phyloP scores from a whole-genome alignment of 2,113 vertebrate species.

The Diphyllodes magnificus region DNA sequence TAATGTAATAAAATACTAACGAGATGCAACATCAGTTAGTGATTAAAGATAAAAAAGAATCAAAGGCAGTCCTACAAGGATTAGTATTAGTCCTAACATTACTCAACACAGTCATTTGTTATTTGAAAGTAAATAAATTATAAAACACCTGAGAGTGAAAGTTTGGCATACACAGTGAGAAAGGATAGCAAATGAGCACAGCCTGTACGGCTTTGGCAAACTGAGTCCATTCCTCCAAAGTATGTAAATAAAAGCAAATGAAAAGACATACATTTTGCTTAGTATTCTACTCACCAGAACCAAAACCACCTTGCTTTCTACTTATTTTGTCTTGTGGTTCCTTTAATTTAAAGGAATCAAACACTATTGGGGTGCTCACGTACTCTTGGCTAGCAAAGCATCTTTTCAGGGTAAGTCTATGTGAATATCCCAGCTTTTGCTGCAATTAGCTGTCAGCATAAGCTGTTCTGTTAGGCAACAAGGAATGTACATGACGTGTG shows the following conservation, averaged over 20 bases:
- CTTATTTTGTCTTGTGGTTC: not conserved
- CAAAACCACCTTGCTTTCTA: accelerated
- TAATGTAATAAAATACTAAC: not conserved
- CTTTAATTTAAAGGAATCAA: not conserved
- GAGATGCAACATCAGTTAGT: not conserved
- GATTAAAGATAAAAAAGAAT: not conserved
- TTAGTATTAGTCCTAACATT: not conserved
- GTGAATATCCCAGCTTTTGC: not conserved
- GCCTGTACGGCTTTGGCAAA: not conserved
- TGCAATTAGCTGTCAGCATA: not conserved
- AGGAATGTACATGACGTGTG: not conserved
- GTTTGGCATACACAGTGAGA: not conserved
- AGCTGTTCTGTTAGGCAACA: not conserved
- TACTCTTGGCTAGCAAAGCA: not conserved
- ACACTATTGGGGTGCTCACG: not conserved
- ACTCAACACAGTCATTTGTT: not conserved
- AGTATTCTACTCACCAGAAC: not conserved
- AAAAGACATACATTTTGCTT: not conserved
- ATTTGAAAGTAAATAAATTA: not conserved
- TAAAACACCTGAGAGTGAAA: not conserved
- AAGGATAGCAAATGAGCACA: not conserved
- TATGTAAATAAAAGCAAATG: not conserved
- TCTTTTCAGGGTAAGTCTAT: not conserved
- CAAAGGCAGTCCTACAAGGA: not conserved
- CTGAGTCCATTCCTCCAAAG: not conserved